A percentile compares a stretch with the other conserved stretches of the same genome.
Conservation (phyloP, 2,888 invertebrate genomes). For the Eledona agricola region DNA sequence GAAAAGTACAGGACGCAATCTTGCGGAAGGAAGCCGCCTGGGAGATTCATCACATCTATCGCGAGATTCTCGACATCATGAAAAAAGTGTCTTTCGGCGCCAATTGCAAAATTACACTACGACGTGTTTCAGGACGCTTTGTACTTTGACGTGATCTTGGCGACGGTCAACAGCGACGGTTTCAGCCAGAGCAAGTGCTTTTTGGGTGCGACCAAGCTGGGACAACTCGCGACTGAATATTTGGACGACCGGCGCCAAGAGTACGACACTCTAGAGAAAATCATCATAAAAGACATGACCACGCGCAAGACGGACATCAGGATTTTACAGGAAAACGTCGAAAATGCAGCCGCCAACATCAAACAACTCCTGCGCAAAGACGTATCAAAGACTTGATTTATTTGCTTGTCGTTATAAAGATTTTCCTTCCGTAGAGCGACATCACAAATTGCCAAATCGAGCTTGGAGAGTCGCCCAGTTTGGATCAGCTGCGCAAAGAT, state of each 20-base stretch:
- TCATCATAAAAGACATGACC: conserved; percentile 71
- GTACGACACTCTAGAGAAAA: conserved; percentile 67
- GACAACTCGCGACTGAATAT: conserved; percentile 74
- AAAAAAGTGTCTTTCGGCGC: conserved; percentile 67
- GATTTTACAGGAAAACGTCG: conserved; percentile 61
- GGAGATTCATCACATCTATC: conserved; percentile 71
- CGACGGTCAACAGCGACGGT: conserved; percentile 68
- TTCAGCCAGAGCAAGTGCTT: conserved; percentile 70
- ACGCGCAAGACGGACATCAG: conserved; percentile 68
- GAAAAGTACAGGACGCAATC: conserved; percentile 70
- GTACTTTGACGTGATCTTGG: conserved; percentile 71
- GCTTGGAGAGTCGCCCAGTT: conserved; percentile 48
- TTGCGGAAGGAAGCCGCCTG: conserved; percentile 72
- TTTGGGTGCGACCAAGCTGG: conserved; percentile 71
- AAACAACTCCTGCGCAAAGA: conserved; percentile 62
- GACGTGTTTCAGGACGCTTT: conserved; percentile 67
- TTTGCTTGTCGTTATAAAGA: conserved; percentile 8
- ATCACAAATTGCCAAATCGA: conserved; percentile 51
- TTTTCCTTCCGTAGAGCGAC: conserved; percentile 54
- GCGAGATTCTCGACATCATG: conserved; percentile 69
- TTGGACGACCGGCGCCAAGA: conserved; percentile 71
- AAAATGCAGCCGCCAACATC: conserved; percentile 61
- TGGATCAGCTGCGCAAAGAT: conserved; percentile 54
- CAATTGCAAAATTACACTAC: not conserved
- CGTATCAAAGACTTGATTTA: too few species aligned